phyloP scores from a whole-genome alignment of 2,888 invertebrate genomes.

The Troilus luridus region DNA sequence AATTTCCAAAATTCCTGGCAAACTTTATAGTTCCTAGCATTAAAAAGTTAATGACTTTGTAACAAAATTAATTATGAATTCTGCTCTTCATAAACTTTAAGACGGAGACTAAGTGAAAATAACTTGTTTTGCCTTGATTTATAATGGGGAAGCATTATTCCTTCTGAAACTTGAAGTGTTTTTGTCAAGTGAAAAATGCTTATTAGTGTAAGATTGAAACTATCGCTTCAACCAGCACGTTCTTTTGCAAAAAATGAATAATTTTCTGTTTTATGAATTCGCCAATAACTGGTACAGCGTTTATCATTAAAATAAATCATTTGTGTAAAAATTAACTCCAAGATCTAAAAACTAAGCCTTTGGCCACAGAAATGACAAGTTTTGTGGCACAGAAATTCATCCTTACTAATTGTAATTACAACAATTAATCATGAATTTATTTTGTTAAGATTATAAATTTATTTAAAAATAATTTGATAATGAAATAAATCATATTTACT shows the following conservation, averaged over 20 bases:
- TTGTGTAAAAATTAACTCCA: too few relatives aligned
- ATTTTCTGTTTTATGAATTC: too few relatives aligned
- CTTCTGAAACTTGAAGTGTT: conserved; percentile 28
- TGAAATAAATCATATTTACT: too few relatives aligned
- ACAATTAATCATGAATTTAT: too few relatives aligned
- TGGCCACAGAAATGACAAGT: too few relatives aligned
- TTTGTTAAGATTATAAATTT: too few relatives aligned
- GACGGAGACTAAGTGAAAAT: conserved; percentile 28
- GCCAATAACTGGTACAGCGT: too few relatives aligned
- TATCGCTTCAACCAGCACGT: not conserved
- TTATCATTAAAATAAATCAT: too few relatives aligned
- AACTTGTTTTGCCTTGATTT: conserved; percentile 44
- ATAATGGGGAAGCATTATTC: conserved; percentile 42
- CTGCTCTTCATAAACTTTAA: conserved; percentile 39
- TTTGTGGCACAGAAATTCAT: too few relatives aligned
- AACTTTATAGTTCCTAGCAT: conserved; percentile 24
- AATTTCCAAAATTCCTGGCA: not conserved
- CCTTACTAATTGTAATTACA: too few relatives aligned
- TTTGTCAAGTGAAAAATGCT: conserved; percentile 33
- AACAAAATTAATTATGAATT: conserved; percentile 57
- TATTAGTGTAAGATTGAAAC: not conserved
- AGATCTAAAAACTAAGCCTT: too few relatives aligned
- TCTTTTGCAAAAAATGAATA: not conserved
- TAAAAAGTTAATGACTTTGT: conserved; percentile 56
- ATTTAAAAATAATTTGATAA: too few relatives aligned